Conservation (phyloP, 2,113 vertebrate species). For the Mustela lutreola region DNA sequence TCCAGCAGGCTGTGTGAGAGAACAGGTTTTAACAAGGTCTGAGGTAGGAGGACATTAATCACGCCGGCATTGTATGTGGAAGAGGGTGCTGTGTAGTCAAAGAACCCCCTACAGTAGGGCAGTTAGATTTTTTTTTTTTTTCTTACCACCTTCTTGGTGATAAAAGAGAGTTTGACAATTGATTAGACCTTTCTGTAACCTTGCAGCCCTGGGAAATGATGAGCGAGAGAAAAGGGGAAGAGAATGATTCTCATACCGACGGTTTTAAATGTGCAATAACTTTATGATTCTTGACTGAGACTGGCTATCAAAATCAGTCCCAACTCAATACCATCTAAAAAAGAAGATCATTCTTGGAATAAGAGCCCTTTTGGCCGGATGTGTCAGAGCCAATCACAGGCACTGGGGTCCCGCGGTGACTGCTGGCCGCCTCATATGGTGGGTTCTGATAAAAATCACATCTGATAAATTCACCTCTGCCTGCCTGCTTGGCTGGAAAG, state of each 20-base stretch:
- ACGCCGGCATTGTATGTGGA: slow-evolving; percentile 92
- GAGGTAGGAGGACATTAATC: slow-evolving; percentile 95
- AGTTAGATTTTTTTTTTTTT: slow-evolving; percentile 89
- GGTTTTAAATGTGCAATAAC: slow-evolving; percentile 92
- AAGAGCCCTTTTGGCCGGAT: slow-evolving; percentile 86
- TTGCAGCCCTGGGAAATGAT: slow-evolving; percentile 91
- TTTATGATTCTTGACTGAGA: slow-evolving; percentile 93
- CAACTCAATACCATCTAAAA: slow-evolving; percentile 89
- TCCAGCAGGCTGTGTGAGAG: slow-evolving; percentile 92
- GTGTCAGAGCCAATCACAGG: slow-evolving; percentile 90
- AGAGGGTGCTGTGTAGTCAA: slow-evolving; percentile 92
- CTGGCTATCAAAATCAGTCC: slow-evolving; percentile 93
- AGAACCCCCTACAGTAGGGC: slow-evolving; percentile 92
- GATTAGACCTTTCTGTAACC: slow-evolving; percentile 93
- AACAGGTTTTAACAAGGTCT: slow-evolving; percentile 96
- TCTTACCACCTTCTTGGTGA: slow-evolving; percentile 89
- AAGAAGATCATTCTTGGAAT: slow-evolving; percentile 88
- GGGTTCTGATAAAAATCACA: slow-evolving; percentile 89
- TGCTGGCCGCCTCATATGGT: slow-evolving; percentile 82
- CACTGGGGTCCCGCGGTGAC: slow-evolving; percentile 83
- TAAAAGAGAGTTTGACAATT: slow-evolving; percentile 94
- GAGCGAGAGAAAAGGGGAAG: slow-evolving; percentile 86
- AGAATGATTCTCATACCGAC: slow-evolving; percentile 88
- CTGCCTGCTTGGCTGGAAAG: slow-evolving; percentile 83
- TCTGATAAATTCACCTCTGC: slow-evolving; percentile 87